Percentiles rank a stretch among this genome's conserved stretches.
Evolutionary conservation across 35 echinoderm and acorn worm species (phyloP).

Genomic region (Apostichopus californicus): DNA sequence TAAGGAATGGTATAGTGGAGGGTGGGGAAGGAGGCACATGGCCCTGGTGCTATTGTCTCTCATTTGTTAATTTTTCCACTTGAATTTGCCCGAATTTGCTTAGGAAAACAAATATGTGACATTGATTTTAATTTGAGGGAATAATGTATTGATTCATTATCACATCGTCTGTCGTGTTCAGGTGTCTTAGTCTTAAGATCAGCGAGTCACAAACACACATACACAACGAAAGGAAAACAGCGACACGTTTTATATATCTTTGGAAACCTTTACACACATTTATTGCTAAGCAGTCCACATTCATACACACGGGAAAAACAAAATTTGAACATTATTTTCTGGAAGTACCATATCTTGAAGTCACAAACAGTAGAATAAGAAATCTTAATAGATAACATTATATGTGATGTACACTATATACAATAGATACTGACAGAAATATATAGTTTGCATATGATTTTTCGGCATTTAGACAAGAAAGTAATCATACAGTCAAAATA

Average conservation of each 20-base stretch:
- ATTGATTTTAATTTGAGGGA: too few relatives aligned
- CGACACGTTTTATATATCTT: not conserved
- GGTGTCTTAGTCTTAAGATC: too few relatives aligned
- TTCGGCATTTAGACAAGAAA: constrained; percentile 12
- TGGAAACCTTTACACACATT: constrained; percentile 41
- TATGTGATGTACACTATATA: constrained; percentile 51
- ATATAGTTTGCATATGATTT: constrained; percentile 50
- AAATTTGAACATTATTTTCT: constrained; percentile 19
- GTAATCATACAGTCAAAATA: not conserved
- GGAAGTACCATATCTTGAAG: constrained; percentile 22
- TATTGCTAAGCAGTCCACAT: constrained; percentile 51
- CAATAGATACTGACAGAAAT: constrained; percentile 37
- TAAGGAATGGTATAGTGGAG: too few relatives aligned
- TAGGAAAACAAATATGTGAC: too few relatives aligned
- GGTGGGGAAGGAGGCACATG: too few relatives aligned
- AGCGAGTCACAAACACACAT: not conserved
- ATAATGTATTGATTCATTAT: too few relatives aligned
- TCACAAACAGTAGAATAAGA: constrained; percentile 41
- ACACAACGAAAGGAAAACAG: not conserved
- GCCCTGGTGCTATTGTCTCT: too few relatives aligned
- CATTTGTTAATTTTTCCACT: too few relatives aligned
- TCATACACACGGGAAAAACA: constrained; percentile 31
- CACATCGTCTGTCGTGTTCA: too few relatives aligned
- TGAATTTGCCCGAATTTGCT: too few relatives aligned
- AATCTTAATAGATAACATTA: constrained; percentile 39